Conservation (phyloP, 2,888 invertebrate genomes). For the Tipula vernalis region DNA sequence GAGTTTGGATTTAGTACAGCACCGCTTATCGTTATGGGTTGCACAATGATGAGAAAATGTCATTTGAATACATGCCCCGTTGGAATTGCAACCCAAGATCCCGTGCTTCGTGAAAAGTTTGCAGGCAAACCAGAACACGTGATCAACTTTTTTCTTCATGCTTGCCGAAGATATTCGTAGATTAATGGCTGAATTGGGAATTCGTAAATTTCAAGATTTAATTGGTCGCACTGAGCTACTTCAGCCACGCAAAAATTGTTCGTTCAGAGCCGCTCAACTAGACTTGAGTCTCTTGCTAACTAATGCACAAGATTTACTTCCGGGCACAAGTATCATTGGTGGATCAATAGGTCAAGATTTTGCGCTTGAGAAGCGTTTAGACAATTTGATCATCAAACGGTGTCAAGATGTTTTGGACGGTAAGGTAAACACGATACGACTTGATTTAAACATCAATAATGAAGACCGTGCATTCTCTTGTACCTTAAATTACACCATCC, state of each 20-base stretch:
- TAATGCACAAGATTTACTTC: slow-evolving; percentile 80
- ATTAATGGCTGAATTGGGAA: slow-evolving; percentile 85
- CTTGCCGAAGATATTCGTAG: slow-evolving; percentile 91
- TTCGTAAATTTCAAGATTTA: slow-evolving; percentile 76
- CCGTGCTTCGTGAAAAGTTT: slow-evolving; percentile 87
- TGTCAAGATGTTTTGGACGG: slow-evolving; percentile 65
- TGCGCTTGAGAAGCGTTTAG: slow-evolving; percentile 71
- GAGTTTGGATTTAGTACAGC: slow-evolving; percentile 99
- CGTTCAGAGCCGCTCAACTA: slow-evolving; percentile 70
- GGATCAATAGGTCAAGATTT: slow-evolving; percentile 78
- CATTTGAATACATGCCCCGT: slow-evolving; percentile 99
- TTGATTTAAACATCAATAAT: slow-evolving; percentile 74
- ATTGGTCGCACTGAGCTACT: slow-evolving; percentile 86
- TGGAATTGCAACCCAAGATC: slow-evolving; percentile 98
- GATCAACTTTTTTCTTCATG: slow-evolving; percentile 93
- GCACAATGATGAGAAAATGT: slow-evolving; percentile 99
- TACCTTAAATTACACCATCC: slow-evolving; percentile 88
- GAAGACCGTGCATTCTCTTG: slow-evolving; percentile 87
- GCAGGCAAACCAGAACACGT: slow-evolving; percentile 96
- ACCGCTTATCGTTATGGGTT: slow-evolving; percentile 93
- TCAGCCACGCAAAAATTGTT: slow-evolving; percentile 56
- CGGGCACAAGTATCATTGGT: slow-evolving; percentile 80
- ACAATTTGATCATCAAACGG: slow-evolving; percentile 62
- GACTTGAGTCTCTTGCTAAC: slow-evolving; percentile 77
- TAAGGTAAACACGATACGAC: slow-evolving; percentile 48